Evolutionary conservation across 2,797 vertebrate species (phyloP).

Genomic region (Gymnoscopelus microlampas): DNA sequence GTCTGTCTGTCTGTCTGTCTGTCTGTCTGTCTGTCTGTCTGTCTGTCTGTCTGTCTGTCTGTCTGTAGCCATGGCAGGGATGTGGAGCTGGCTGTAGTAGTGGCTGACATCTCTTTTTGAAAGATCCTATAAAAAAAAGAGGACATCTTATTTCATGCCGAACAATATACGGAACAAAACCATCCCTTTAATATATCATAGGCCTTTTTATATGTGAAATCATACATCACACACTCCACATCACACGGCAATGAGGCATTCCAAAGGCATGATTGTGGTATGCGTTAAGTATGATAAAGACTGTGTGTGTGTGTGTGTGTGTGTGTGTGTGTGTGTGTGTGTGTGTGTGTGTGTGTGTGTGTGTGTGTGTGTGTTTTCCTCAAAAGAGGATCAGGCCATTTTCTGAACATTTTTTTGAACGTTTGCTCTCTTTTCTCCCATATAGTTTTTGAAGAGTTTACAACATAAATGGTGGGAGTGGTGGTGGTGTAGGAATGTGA

Average conservation of each 20-base stretch:
- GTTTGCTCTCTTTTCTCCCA: slow-evolving; percentile 27
- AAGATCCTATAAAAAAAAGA: not conserved
- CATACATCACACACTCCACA: slow-evolving; percentile 34
- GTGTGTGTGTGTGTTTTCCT: not conserved
- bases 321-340: not conserved
- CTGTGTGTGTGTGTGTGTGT: too few species aligned
- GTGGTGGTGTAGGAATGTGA: slow-evolving; percentile 44
- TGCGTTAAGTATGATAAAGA: not conserved
- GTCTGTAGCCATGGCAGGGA: not conserved
- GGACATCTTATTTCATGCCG: slow-evolving; percentile 30
- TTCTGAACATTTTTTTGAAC: slow-evolving; percentile 16
- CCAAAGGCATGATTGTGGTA: slow-evolving; percentile 25
- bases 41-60: not conserved
- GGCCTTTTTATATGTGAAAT: not conserved
- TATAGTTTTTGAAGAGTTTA: not conserved
- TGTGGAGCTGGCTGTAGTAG: not conserved
- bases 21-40: not conserved
- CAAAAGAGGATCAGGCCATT: slow-evolving; percentile 15
- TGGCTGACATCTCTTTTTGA: not conserved
- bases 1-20: not conserved
- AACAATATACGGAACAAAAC: slow-evolving; percentile 38
- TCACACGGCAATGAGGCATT: slow-evolving; percentile 46
- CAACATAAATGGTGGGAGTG: slow-evolving; percentile 34
- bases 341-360: too few species aligned
- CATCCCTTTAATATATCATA: slow-evolving; percentile 53